A percentile compares a stretch with the other conserved stretches of the same genome.
These are phyloP conservation scores for Gallinago jamesoni DNA, from an alignment of 2,113 vertebrate species.

Conservation along the genomic window DNA sequence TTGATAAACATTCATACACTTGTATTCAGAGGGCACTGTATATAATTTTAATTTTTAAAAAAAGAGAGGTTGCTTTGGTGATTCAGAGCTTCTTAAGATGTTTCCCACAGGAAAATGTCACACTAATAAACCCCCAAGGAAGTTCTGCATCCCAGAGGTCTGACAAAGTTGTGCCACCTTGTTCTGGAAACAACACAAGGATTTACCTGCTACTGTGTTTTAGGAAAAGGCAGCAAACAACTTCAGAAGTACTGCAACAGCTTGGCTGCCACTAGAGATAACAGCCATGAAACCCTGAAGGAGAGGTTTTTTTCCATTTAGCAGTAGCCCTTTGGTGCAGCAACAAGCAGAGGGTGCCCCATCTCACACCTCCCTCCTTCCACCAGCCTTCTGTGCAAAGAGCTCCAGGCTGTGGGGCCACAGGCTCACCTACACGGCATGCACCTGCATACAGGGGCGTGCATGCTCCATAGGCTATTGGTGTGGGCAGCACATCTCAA, in stretches of 20 bases:
- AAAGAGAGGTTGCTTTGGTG: background rate
- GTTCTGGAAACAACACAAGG: background rate
- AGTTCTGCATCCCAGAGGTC: background rate
- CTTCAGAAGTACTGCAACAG: background rate
- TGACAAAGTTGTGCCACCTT: background rate
- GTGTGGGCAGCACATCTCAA: background rate
- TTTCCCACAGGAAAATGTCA: background rate
- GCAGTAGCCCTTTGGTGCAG: background rate
- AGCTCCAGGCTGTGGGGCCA: background rate
- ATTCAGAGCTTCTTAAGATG: background rate
- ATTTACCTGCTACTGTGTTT: background rate
- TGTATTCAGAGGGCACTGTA: background rate
- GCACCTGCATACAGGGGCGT: background rate
- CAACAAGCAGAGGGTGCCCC: background rate
- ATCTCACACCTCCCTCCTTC: background rate
- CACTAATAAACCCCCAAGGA: background rate
- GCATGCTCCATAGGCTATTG: background rate
- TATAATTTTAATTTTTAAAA: slow-evolving; percentile 1
- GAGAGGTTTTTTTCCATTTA: background rate
- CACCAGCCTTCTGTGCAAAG: background rate
- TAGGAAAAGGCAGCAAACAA: background rate
- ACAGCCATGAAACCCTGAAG: background rate
- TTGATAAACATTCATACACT: background rate
- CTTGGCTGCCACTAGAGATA: background rate
- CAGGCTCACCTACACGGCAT: no score